Percentiles rank a stretch among this genome's conserved stretches.
These are phyloP conservation scores for Thalassaphorura encarpata DNA, from an alignment of 1,140 invertebrate species.

Conservation along the genomic window DNA sequence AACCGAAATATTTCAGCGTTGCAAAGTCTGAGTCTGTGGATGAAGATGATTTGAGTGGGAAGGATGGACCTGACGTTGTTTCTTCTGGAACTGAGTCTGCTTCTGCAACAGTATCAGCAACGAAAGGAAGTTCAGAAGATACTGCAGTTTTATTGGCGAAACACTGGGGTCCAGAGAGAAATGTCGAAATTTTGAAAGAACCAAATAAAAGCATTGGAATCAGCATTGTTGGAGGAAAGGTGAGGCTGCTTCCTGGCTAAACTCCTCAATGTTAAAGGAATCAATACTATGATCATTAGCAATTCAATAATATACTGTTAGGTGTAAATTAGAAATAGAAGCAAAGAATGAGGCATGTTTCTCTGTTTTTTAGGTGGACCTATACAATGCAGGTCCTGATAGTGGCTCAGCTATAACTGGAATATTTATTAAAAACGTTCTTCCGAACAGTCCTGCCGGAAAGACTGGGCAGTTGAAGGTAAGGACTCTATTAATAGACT, in stretches of 20 bases:
- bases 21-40: neutral
- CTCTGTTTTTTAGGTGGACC: conserved; percentile 50
- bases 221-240: conserved; percentile 93
- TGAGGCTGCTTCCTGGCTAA: too few species aligned
- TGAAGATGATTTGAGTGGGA: too few species aligned
- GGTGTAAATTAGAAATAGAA: too few species aligned
- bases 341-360: too few species aligned
- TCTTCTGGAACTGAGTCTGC: neutral
- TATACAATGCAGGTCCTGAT: conserved; percentile 43
- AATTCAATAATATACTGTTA: too few species aligned
- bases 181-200: conserved; percentile 52
- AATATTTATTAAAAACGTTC: conserved; percentile 96
- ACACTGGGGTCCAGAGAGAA: conserved; percentile 76
- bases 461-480: conserved; percentile 76
- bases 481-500: conserved; percentile 17
- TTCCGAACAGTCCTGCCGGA: conserved; percentile 89
- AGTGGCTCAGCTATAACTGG: conserved; percentile 58
- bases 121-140: conserved; percentile 6
- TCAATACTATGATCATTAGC: too few species aligned
- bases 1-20: neutral
- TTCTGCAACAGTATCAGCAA: neutral
- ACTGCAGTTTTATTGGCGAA: conserved; percentile 49
- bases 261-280: too few species aligned
- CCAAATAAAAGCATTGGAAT: conserved; percentile 73
- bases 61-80: neutral